Evolutionary conservation across 2,113 vertebrate genomes (phyloP).

Genomic region (Lucifuga dentata): DNA sequence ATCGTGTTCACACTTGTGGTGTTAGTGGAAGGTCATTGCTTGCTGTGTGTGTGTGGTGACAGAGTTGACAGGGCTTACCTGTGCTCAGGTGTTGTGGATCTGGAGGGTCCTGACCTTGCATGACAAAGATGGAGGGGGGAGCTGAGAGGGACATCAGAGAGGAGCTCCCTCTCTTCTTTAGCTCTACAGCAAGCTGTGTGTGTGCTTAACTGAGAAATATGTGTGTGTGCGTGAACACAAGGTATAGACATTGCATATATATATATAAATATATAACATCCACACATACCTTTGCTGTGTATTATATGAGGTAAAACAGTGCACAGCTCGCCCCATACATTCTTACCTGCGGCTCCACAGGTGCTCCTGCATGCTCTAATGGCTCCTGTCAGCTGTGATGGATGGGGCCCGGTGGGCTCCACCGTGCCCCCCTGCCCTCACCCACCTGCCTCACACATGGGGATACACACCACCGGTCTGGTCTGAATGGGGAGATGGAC

Average conservation of each 20-base stretch:
- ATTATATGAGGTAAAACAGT: constrained; percentile 49
- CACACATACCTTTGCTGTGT: constrained; percentile 70
- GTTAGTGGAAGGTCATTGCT: constrained; percentile 59
- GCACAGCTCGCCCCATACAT: constrained; percentile 20
- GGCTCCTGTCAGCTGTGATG: constrained; percentile 79
- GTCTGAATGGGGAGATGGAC: constrained; percentile 24
- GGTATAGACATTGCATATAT: constrained; percentile 32
- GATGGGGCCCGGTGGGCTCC: constrained; percentile 75
- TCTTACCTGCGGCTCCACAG: constrained; percentile 73
- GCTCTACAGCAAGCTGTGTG: no score
- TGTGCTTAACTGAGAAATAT: constrained; percentile 9
- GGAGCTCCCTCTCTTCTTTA: neutral
- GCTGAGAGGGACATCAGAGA: constrained; percentile 2
- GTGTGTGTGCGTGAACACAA: neutral
- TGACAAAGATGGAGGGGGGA: constrained; percentile 12
- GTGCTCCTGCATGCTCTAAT: constrained; percentile 77
- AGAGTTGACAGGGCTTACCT: constrained; percentile 26
- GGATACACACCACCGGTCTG: constrained; percentile 46
- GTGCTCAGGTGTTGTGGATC: constrained; percentile 42
- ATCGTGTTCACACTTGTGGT: constrained; percentile 55
- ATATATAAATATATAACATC: constrained; percentile 43
- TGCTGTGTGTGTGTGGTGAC: constrained; percentile 6
- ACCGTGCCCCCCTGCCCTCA: constrained; percentile 56
- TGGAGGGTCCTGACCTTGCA: constrained; percentile 32
- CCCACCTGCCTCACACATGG: constrained; percentile 62